Percentiles rank a stretch among this genome's conserved stretches.
Evolutionary conservation across 2,888 invertebrate genomes (phyloP).

Genomic region (Drosophila tripunctata): DNA sequence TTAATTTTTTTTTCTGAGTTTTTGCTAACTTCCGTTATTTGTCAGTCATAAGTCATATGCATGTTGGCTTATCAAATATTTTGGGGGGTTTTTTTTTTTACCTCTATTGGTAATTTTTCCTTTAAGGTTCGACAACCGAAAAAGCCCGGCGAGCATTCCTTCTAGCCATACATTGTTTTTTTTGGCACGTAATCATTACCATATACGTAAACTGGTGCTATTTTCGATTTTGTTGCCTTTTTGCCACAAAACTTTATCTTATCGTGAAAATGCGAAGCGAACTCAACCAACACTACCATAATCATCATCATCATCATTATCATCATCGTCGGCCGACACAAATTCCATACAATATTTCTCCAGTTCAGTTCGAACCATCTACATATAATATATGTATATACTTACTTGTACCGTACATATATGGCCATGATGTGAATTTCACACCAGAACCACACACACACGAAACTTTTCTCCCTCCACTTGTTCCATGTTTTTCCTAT

Average conservation of each 20-base stretch:
- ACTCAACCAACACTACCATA: constrained; percentile 31
- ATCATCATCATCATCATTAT: constrained; percentile 8
- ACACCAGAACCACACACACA: constrained; percentile 37
- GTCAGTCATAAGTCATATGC: too few species aligned
- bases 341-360: constrained; percentile 40
- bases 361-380: constrained; percentile 10
- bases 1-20: background rate
- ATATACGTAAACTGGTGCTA: constrained; percentile 66
- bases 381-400: constrained; percentile 9
- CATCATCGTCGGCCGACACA: constrained; percentile 21
- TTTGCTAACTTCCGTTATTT: constrained; percentile 57
- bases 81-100: background rate
- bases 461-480: constrained; percentile 1
- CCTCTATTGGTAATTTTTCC: background rate
- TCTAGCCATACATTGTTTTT: background rate
- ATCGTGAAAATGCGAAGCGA: constrained; percentile 59
- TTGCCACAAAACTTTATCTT: constrained; percentile 64
- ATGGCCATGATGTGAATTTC: constrained; percentile 42
- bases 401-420: constrained; percentile 12
- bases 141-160: background rate
- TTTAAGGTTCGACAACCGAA: background rate
- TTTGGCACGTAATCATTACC: constrained; percentile 50
- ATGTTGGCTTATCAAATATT: constrained; percentile 21
- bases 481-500: background rate
- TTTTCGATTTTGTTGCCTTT: constrained; percentile 71